Percentiles rank a stretch among this genome's conserved stretches.
phyloP scores from a whole-genome alignment of 2,113 vertebrate species.

The Brachionichthys hirsutus region DNA sequence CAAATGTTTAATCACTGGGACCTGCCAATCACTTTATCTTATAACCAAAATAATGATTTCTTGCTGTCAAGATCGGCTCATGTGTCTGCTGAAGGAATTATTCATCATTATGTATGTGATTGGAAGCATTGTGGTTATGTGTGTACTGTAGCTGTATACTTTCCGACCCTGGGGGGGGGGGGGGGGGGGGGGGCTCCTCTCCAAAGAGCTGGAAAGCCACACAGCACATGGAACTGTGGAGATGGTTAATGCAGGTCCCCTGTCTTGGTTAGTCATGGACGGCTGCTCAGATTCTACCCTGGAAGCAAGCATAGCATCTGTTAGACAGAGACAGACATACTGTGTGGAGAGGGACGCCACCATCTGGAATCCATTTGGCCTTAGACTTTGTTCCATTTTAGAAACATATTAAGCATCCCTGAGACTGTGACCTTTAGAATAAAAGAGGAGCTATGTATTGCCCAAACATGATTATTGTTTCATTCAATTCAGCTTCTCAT shows the following conservation, averaged over 20 bases:
- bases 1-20: conserved; percentile 19
- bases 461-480: conserved; percentile 57
- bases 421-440: conserved; percentile 56
- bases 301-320: conserved; percentile 61
- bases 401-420: conserved; percentile 50
- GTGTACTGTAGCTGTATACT: conserved; percentile 11
- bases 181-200: conserved; percentile 28
- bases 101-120: conserved; percentile 5
- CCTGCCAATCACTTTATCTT: conserved; percentile 17
- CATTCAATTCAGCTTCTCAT: conserved; percentile 46
- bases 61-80: conserved; percentile 5
- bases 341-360: conserved; percentile 54
- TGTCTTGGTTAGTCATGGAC: conserved; percentile 68
- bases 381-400: conserved; percentile 49
- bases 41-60: conserved; percentile 25
- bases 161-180: conserved; percentile 25
- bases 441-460: conserved; percentile 56
- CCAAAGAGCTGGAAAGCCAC: conserved; percentile 27
- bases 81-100: not conserved
- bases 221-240: conserved; percentile 42
- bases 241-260: conserved; percentile 55
- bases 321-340: conserved; percentile 51
- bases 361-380: conserved; percentile 76
- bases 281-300: conserved; percentile 64
- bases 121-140: not conserved